Conservation (phyloP, 2,797 vertebrate genomes). For the Hemitrygon akajei region DNA sequence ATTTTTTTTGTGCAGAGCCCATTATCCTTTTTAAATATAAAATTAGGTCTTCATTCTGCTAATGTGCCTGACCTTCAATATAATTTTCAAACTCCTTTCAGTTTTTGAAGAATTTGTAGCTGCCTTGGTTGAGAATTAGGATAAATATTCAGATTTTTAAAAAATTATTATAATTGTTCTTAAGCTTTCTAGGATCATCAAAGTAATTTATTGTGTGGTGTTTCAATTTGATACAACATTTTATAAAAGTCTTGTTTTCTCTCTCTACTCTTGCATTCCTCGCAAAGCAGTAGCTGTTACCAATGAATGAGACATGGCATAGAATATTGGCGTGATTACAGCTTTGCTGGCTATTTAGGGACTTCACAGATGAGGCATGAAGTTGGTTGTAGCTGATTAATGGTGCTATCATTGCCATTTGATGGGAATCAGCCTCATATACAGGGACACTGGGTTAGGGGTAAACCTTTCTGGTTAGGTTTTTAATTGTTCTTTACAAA, state of each 20-base stretch:
- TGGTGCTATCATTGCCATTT: background rate
- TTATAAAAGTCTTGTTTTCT: constrained; percentile 8
- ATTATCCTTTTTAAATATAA: background rate
- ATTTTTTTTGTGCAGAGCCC: background rate
- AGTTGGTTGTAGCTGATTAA: background rate
- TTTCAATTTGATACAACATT: background rate
- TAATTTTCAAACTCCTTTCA: background rate
- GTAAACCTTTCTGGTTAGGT: background rate
- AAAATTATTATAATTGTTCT: background rate
- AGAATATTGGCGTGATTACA: background rate
- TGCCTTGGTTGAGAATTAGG: background rate
- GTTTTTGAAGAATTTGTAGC: constrained; percentile 9
- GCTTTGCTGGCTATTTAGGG: background rate
- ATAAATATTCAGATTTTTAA: background rate
- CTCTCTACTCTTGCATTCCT: constrained; percentile 42
- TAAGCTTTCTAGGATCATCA: background rate
- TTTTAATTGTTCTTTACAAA: background rate
- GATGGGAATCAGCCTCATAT: background rate
- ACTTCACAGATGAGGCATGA: background rate
- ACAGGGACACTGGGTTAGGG: background rate
- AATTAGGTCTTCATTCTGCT: constrained; percentile 10
- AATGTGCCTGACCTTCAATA: background rate
- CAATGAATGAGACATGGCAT: background rate
- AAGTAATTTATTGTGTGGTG: background rate
- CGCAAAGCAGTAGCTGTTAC: background rate